Conservation (phyloP, 2,113 vertebrate genomes). For the Dicrurus megarhynchus region DNA sequence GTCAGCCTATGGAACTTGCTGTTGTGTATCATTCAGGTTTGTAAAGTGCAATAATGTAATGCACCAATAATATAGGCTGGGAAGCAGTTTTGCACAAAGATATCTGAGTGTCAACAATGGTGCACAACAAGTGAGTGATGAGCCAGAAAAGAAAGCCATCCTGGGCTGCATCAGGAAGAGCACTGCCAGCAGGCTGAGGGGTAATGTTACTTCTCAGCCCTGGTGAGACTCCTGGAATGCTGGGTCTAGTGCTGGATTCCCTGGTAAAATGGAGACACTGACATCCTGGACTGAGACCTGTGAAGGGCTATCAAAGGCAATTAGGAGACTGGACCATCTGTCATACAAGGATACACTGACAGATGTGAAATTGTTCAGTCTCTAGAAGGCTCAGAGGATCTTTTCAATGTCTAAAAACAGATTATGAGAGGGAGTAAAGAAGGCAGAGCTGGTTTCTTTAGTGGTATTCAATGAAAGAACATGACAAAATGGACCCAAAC, state of each 20-base stretch:
- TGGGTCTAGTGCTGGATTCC: not conserved
- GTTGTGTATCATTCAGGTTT: not conserved
- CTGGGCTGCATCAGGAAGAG: not conserved
- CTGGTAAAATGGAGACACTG: not conserved
- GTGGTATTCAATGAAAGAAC: not conserved
- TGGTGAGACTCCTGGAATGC: not conserved
- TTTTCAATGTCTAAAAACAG: not conserved
- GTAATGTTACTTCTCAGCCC: not conserved
- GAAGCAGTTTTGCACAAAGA: not conserved
- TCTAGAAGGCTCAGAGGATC: not conserved
- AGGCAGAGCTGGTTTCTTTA: not conserved
- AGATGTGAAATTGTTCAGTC: not conserved
- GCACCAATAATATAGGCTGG: not conserved
- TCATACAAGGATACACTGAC: not conserved
- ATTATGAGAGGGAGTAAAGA: not conserved
- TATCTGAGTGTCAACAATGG: rapidly evolving
- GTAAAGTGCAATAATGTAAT: not conserved
- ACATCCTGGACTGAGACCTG: not conserved
- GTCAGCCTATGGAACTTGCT: not conserved
- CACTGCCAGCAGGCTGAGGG: not conserved
- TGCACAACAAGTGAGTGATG: not conserved
- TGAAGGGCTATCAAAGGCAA: not conserved
- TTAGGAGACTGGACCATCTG: not conserved
- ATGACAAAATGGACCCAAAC: not conserved
- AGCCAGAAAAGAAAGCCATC: not conserved